Evolutionary conservation across 2,888 invertebrate species (phyloP).

Genomic region (Uropetala carovei): DNA sequence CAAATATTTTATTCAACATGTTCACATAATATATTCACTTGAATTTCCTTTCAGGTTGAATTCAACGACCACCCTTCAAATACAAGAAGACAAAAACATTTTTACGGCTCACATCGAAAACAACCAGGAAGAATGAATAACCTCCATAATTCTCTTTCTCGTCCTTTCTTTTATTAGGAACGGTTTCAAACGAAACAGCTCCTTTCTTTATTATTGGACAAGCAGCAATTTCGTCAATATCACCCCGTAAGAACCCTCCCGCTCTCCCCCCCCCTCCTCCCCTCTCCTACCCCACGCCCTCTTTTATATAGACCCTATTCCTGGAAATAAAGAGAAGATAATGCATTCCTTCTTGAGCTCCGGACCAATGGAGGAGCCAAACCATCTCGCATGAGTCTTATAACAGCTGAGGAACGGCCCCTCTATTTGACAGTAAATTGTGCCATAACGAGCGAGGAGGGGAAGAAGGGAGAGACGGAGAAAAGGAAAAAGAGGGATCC

Average conservation of each 20-base stretch:
- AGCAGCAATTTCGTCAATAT: not conserved
- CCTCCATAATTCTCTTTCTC: not conserved
- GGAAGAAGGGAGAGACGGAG: not conserved
- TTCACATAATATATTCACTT: too few relatives aligned
- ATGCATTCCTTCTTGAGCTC: conserved; percentile 1
- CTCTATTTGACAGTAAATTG: conserved; percentile 57
- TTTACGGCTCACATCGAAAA: too few relatives aligned
- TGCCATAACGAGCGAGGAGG: conserved; percentile 17
- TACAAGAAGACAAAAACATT: too few relatives aligned
- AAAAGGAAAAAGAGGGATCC: not conserved
- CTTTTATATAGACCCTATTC: conserved; percentile 28
- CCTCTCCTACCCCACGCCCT: too few relatives aligned
- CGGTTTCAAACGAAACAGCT: conserved; percentile 14
- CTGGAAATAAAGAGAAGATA: not conserved
- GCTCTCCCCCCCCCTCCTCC: too few relatives aligned
- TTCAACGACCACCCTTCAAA: too few relatives aligned
- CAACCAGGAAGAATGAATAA: not conserved
- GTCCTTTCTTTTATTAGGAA: not conserved
- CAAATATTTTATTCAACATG: too few relatives aligned
- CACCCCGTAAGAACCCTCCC: too few relatives aligned
- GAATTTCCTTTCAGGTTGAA: too few relatives aligned
- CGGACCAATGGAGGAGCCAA: not conserved
- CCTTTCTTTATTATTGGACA: conserved; percentile 27
- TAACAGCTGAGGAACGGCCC: conserved; percentile 33
- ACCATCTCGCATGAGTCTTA: not conserved